phyloP scores from a whole-genome alignment of 2,113 vertebrate species.

The Pollachius pollachius region DNA sequence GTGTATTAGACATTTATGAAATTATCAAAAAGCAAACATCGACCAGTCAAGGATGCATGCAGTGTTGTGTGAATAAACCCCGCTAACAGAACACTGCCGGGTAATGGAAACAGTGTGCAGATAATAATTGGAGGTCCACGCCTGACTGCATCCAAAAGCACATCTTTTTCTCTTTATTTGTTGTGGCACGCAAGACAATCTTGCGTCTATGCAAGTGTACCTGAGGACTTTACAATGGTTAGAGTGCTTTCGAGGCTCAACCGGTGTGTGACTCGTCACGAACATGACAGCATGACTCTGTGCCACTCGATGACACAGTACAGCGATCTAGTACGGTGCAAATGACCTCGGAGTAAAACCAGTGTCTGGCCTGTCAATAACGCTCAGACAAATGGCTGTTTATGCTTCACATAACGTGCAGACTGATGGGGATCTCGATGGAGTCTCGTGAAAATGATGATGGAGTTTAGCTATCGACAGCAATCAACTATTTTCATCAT shows the following conservation, averaged over 20 bases:
- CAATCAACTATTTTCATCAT: conserved; percentile 79
- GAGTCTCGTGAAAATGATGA: conserved; percentile 37
- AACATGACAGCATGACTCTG: no score
- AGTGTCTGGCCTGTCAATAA: conserved; percentile 48
- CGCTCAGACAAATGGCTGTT: conserved; percentile 29
- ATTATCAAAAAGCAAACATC: no score
- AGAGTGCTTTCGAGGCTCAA: no score
- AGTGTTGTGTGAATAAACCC: no score
- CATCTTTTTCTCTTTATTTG: conserved; percentile 52
- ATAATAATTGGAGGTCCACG: conserved; percentile 53
- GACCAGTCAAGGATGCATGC: no score
- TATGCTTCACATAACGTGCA: conserved; percentile 23
- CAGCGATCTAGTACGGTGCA: no score
- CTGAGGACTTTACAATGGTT: conserved; percentile 13
- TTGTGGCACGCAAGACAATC: conserved; percentile 30
- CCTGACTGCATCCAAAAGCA: conserved; percentile 44
- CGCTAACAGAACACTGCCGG: no score
- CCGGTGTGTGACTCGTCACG: no score
- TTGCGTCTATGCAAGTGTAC: conserved; percentile 21
- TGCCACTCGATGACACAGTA: no score
- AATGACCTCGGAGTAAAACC: conserved; percentile 37
- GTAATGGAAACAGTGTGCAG: neutral
- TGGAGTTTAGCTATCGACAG: conserved; percentile 75
- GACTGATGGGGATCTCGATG: conserved; percentile 75
- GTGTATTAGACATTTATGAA: no score